A percentile compares a stretch with the other conserved stretches of the same genome.
Conservation (phyloP, 2,888 invertebrate species). For the Ormyrus rosae region DNA sequence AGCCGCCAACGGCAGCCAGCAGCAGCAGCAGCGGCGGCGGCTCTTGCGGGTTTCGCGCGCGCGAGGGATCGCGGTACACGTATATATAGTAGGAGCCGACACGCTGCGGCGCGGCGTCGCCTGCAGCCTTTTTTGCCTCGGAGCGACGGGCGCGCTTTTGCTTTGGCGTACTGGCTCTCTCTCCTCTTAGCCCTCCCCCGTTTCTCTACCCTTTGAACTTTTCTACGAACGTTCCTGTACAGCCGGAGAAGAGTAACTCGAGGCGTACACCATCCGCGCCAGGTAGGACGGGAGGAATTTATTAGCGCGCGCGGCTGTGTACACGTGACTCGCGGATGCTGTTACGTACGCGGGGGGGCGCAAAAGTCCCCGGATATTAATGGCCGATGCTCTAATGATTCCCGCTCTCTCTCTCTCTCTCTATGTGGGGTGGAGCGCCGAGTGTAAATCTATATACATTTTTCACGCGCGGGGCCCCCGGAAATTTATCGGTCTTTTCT, state of each 20-base stretch:
- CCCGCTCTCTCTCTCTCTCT: background rate
- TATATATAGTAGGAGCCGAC: background rate
- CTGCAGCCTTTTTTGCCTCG: background rate
- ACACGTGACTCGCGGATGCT: conserved; percentile 48
- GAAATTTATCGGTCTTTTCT: conserved; percentile 16
- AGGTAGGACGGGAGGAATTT: conserved; percentile 21
- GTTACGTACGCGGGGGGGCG: background rate
- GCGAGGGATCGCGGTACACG: background rate
- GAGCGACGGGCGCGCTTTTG: background rate
- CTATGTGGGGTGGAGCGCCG: background rate
- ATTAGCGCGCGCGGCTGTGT: conserved; percentile 26
- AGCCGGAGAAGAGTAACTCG: background rate
- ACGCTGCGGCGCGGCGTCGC: background rate
- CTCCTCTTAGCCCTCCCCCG: too few relatives aligned
- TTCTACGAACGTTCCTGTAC: background rate
- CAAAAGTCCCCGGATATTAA: conserved; percentile 33
- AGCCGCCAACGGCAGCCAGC: conserved; percentile 1
- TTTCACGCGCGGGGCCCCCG: background rate
- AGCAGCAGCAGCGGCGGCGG: conserved; percentile 43
- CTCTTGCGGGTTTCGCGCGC: background rate
- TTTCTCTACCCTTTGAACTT: background rate
- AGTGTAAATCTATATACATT: too few relatives aligned
- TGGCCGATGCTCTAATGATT: conserved; percentile 37
- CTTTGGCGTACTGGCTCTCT: background rate
- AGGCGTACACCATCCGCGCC: background rate